Evolutionary conservation across 1,140 invertebrate species (phyloP).

Genomic region (Drosophila ohnishii): DNA sequence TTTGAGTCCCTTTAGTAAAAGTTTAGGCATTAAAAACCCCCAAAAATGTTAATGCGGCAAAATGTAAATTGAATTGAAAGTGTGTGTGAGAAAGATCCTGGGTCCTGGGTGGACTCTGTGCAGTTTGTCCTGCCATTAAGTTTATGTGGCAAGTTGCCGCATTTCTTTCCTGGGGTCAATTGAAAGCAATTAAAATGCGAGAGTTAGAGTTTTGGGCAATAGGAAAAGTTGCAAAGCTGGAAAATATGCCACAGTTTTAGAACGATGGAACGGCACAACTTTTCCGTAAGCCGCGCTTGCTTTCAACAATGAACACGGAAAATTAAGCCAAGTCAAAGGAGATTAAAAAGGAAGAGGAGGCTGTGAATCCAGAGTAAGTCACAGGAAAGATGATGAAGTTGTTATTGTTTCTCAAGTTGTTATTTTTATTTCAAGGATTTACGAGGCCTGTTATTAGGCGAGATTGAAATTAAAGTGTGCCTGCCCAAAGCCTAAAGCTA

Average conservation of each 20-base stretch:
- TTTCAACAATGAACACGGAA: constrained; percentile 4
- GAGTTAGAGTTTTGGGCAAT: constrained; percentile 31
- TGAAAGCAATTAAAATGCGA: constrained; percentile 68
- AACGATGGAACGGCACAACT: not conserved
- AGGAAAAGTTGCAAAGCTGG: constrained; percentile 30
- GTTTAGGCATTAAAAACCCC: constrained; percentile 43
- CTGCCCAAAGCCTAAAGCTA: constrained; percentile 14
- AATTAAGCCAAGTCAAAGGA: constrained; percentile 10
- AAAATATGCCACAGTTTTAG: constrained; percentile 40
- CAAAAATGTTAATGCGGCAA: constrained; percentile 62
- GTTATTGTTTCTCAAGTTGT: constrained; percentile 12
- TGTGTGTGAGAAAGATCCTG: constrained; percentile 38
- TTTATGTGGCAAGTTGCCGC: constrained; percentile 65
- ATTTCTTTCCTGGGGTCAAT: constrained; percentile 62
- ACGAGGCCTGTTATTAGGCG: not conserved
- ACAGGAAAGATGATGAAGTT: constrained; percentile 10
- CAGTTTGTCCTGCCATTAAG: constrained; percentile 31
- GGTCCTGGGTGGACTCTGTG: not conserved
- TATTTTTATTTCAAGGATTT: not conserved
- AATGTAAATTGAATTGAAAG: constrained; percentile 74
- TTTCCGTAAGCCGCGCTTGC: constrained; percentile 3
- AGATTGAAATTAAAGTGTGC: constrained; percentile 6
- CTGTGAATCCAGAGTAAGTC: not conserved
- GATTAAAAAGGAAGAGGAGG: constrained; percentile 13
- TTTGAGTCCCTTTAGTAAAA: constrained; percentile 8